phyloP scores from a whole-genome alignment of 2,888 invertebrate genomes.

The Agrotis ipsilon region DNA sequence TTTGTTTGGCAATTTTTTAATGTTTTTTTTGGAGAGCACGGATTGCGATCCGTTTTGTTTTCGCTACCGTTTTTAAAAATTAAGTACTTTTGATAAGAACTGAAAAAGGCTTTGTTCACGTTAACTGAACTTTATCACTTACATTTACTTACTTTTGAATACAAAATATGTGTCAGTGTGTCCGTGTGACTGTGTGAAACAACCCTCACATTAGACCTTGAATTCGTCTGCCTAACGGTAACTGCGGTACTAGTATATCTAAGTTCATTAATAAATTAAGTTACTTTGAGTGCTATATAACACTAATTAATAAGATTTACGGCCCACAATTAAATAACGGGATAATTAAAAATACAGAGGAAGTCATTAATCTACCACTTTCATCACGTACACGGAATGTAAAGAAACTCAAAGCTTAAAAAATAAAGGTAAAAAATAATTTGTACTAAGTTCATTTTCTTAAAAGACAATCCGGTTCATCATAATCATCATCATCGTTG shows the following conservation, averaged over 20 bases:
- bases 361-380: conserved; percentile 8
- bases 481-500: no score
- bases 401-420: conserved; percentile 3
- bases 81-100: no score
- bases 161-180: no score
- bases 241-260: no score
- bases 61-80: not conserved
- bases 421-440: no score
- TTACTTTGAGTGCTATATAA: not conserved
- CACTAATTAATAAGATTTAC: conserved; percentile 36
- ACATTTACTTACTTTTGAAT: no score
- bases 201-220: no score
- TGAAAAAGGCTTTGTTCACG: no score
- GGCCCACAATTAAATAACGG: conserved; percentile 15
- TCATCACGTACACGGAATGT: conserved; percentile 8
- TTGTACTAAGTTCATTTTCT: no score
- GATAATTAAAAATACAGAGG: conserved; percentile 19
- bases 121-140: no score
- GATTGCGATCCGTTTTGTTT: not conserved
- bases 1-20: conserved; percentile 43
- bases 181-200: no score
- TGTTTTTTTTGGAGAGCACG: not conserved
- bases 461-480: no score
- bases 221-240: not conserved
- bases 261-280: conserved; percentile 9